Conservation (phyloP, 2,113 vertebrate species). For the Ceyx melanurus region DNA sequence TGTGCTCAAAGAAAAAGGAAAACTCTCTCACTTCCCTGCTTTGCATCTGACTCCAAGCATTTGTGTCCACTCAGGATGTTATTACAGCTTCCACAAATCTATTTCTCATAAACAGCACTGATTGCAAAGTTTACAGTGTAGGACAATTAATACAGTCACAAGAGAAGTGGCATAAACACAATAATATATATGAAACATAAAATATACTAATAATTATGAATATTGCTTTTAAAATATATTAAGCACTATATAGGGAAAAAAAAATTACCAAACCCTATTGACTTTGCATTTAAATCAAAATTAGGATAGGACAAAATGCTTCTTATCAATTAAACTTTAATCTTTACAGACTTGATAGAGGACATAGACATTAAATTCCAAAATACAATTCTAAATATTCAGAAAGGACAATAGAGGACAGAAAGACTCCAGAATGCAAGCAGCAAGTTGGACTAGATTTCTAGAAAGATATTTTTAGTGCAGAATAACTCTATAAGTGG, state of each 20-base stretch:
- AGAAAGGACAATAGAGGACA: not conserved
- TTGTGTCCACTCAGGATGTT: not conserved
- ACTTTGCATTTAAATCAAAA: not conserved
- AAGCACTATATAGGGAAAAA: not conserved
- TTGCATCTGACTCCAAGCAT: not conserved
- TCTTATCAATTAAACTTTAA: not conserved
- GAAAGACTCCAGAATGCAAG: not conserved
- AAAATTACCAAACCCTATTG: not conserved
- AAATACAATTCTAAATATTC: not conserved
- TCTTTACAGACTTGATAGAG: not conserved
- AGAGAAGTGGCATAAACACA: not conserved
- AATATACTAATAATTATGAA: not conserved
- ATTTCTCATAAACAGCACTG: not conserved
- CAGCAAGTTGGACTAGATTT: not conserved
- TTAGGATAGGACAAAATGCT: not conserved
- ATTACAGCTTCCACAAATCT: not conserved
- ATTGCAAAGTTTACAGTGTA: not conserved
- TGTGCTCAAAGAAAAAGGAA: not conserved
- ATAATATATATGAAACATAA: not conserved
- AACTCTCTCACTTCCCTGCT: not conserved
- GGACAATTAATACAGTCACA: not conserved
- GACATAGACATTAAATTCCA: not conserved
- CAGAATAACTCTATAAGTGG: not conserved
- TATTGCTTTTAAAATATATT: slow-evolving; percentile 1
- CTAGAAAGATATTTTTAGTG: not conserved